These are phyloP conservation scores for Montipora foliosa DNA, from an alignment of 64 coral and sea anemone species.

Conservation along the genomic window DNA sequence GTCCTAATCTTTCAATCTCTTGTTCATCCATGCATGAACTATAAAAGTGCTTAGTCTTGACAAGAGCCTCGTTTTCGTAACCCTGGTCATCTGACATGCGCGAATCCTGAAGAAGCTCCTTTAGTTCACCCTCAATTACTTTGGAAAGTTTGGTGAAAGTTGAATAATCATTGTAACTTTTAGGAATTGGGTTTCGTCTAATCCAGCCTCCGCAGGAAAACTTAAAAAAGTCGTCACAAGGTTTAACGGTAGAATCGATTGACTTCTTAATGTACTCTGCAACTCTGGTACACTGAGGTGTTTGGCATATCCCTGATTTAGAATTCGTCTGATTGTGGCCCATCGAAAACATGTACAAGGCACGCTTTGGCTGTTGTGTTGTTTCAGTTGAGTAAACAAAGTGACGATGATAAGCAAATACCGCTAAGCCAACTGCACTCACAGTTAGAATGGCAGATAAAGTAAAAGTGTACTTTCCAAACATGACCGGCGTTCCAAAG, in stretches of 20 bases:
- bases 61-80: slow-evolving; percentile 77
- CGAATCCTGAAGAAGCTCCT: slow-evolving; percentile 50
- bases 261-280: slow-evolving; percentile 60
- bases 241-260: slow-evolving; percentile 65
- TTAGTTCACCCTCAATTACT: slow-evolving; percentile 76
- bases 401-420: slow-evolving; percentile 31
- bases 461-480: slow-evolving; percentile 38
- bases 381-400: neutral
- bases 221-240: slow-evolving; percentile 83
- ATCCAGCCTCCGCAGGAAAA: slow-evolving; percentile 92
- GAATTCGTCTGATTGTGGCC: slow-evolving; percentile 3
- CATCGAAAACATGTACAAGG: slow-evolving; percentile 28
- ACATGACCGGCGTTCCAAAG: slow-evolving; percentile 12
- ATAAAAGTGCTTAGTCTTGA: slow-evolving; percentile 85
- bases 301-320: slow-evolving; percentile 34
- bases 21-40: slow-evolving; percentile 80
- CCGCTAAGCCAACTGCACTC: slow-evolving; percentile 38
- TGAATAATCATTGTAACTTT: slow-evolving; percentile 93
- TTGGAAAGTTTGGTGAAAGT: slow-evolving; percentile 89
- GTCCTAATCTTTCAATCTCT: slow-evolving; percentile 81
- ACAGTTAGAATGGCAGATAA: slow-evolving; percentile 34
- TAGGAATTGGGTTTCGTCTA: slow-evolving; percentile 83
- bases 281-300: slow-evolving; percentile 67
- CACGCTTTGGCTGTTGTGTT: neutral
- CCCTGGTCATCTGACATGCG: slow-evolving; percentile 44